Evolutionary conservation across 1,140 invertebrate species (phyloP), one percentile per base, ranked within the genome.

Genomic region (Oreohelix idahoensis): DNA sequence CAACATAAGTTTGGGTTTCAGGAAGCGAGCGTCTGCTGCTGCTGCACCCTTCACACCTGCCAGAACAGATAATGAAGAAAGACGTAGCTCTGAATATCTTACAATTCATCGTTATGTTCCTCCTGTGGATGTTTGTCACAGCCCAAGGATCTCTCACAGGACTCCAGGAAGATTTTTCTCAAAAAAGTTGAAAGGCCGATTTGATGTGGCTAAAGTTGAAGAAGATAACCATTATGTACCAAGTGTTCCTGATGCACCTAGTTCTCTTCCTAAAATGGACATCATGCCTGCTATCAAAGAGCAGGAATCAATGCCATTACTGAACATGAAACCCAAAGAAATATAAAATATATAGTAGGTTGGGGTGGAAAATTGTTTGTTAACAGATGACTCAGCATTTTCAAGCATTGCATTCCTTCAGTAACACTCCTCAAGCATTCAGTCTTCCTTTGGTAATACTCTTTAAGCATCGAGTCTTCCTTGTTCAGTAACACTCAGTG

Each of bases 151-250:
- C 32, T 29, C 63, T 32, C 63, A 66, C 63, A 66, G 29, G 17
- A 0, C 63, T 32, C 20, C 63, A 2, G 63, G n/a, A 8, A 29
- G 63, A 35, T 66, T 66, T 32, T 66, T 32, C 32, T 11, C n/a
- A 1, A 66, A 32, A 35, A 66, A 66, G n/a, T 32, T 32, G 1
- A 66, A 66, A 32, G 29, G 63, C 17, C n/a, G 63, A 23, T 66
- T 66, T 66, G 1, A 66, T 66, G 63, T 66, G n/a, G 63, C 63
- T 10, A 66, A 66, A 32, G 63, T 66, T 66, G 63, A 66, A 32
- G 29, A 29, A 66, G 29, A 66, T 66, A 32, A 5, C 20, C n/a
- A 35, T 66, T 4, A 35, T 66, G 63, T 15, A 32, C 63, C 29
- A 11, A 29, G 17, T 13, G 29, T 32, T 35, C 63, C 63, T 32